These are phyloP conservation scores for Rhinichthys osculus DNA, from an alignment of 2,797 vertebrate genomes.

Conservation along the genomic window DNA sequence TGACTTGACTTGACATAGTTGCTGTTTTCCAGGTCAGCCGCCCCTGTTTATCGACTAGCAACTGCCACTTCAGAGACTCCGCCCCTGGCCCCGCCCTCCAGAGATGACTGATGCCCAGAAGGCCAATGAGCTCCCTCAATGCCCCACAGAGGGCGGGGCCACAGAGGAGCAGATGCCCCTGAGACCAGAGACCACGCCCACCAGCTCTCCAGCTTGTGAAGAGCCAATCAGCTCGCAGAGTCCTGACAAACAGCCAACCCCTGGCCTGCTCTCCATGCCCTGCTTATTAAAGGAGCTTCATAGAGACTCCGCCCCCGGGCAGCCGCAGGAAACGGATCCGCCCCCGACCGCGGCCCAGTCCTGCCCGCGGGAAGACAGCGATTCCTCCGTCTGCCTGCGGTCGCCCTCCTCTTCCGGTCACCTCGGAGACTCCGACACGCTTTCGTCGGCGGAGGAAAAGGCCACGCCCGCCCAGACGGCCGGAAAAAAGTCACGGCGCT, in stretches of 20 bases:
- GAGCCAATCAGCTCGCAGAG: constrained; percentile 51
- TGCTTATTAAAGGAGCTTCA: constrained; percentile 54
- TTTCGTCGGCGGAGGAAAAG: constrained; percentile 93
- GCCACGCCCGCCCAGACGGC: constrained; percentile 71
- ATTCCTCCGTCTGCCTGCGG: constrained; percentile 96
- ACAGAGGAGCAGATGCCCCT: constrained; percentile 75
- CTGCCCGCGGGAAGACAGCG: constrained; percentile 88
- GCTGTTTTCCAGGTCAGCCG: constrained; percentile 43
- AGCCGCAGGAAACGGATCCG: constrained; percentile 82
- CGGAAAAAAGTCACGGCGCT: constrained; percentile 92
- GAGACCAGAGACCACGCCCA: constrained; percentile 51
- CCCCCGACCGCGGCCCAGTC: constrained; percentile 77
- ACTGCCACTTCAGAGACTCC: constrained; percentile 25
- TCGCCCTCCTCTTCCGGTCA: constrained; percentile 98
- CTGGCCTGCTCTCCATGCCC: constrained; percentile 60
- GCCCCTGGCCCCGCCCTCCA: constrained; percentile 51
- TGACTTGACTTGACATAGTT: not conserved
- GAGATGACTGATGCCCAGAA: constrained; percentile 62
- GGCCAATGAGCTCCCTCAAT: constrained; percentile 75
- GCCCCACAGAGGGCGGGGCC: constrained; percentile 74
- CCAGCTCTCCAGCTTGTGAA: constrained; percentile 51
- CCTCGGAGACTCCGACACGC: constrained; percentile 94
- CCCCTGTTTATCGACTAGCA: constrained; percentile 19
- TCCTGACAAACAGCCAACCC: constrained; percentile 35
- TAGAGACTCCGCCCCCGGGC: constrained; percentile 6